A percentile compares a stretch with the other conserved stretches of the same genome.
Evolutionary conservation across 2,797 vertebrate species (phyloP).

Genomic region (Pangasius sanitwongsei): DNA sequence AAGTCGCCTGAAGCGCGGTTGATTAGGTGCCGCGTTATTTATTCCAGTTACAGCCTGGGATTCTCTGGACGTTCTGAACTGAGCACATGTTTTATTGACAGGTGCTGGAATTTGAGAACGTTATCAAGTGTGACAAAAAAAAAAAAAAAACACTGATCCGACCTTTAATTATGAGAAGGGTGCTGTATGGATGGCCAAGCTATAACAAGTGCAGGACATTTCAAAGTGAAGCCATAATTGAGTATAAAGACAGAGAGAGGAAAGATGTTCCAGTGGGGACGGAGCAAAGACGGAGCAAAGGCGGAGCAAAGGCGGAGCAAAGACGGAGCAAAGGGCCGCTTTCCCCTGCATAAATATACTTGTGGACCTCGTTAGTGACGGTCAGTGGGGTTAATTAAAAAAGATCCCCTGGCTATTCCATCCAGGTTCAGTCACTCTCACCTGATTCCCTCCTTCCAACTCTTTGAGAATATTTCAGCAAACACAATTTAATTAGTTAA

Average conservation of each 20-base stretch:
- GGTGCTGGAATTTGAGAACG: neutral
- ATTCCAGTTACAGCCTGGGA: neutral
- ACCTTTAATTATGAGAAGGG: neutral
- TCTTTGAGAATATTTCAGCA: neutral
- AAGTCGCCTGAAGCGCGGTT: neutral
- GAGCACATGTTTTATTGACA: neutral
- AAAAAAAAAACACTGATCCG: neutral
- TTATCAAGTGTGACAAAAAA: neutral
- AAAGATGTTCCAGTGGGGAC: neutral
- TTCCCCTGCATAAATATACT: neutral
- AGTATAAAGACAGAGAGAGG: neutral
- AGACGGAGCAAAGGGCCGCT: neutral
- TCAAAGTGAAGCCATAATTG: neutral
- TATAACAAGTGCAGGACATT: neutral
- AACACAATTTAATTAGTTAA: conserved; percentile 46
- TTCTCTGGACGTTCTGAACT: neutral
- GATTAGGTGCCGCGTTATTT: neutral
- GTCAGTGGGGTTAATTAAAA: conserved; percentile 59
- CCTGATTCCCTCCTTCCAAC: conserved; percentile 42
- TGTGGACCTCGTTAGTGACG: conserved; percentile 45
- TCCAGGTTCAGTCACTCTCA: conserved; percentile 52
- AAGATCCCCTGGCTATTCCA: conserved; percentile 48
- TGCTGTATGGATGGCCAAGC: neutral
- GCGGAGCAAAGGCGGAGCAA: neutral
- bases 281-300: neutral